A percentile compares a stretch with the other conserved stretches of the same genome.
Conservation (phyloP, 2,888 invertebrate species). For the Hirtodrosophila duncani region DNA sequence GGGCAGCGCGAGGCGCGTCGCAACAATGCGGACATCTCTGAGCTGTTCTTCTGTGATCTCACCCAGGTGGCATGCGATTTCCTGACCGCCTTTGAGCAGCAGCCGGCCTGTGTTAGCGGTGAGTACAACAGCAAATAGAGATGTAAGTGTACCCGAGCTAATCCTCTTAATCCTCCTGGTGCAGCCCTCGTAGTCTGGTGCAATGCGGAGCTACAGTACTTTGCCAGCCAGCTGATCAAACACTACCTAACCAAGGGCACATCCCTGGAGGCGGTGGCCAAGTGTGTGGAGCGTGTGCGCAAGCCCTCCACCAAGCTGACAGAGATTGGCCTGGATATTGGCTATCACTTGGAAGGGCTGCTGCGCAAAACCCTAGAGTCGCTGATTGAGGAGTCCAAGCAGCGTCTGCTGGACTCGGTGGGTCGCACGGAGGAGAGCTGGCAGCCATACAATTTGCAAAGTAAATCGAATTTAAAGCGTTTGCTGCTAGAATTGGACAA, state of each 20-base stretch:
- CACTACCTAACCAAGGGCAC: conserved; percentile 95
- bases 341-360: conserved; percentile 93
- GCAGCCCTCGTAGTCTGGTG: conserved; percentile 94
- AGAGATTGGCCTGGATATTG: conserved; percentile 90
- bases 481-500: conserved; percentile 74
- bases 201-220: conserved; percentile 87
- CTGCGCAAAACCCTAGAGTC: conserved; percentile 83
- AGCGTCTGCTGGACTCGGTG: conserved; percentile 76
- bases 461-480: conserved; percentile 76
- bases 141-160: not conserved
- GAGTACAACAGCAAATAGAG: conserved; percentile 44
- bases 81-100: conserved; percentile 88
- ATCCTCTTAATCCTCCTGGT: not conserved
- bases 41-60: conserved; percentile 85
- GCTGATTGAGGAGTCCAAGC: conserved; percentile 76
- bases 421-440: conserved; percentile 78
- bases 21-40: conserved; percentile 79
- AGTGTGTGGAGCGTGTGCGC: conserved; percentile 90
- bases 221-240: conserved; percentile 89
- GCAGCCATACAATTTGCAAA: conserved; percentile 78
- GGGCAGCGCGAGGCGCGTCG: conserved; percentile 77
- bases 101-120: conserved; percentile 86
- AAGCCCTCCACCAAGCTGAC: conserved; percentile 79
- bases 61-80: conserved; percentile 86
- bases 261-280: conserved; percentile 88